Evolutionary conservation across 2,797 vertebrate genomes (phyloP).

Genomic region (Sebastes vulpes): DNA sequence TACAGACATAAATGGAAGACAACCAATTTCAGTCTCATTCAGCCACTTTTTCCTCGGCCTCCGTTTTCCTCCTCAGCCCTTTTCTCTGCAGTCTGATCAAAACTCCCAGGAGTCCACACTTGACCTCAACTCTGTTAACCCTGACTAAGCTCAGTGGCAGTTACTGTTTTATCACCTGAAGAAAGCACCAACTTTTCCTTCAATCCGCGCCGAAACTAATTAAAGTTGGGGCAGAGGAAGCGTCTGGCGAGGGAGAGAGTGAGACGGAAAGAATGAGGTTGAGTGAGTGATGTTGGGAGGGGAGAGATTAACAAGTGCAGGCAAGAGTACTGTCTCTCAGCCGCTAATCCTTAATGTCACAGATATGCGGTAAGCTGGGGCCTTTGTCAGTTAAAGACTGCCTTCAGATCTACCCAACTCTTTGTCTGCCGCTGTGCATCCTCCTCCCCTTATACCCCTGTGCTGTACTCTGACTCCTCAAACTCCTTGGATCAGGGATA

Average conservation of each 20-base stretch:
- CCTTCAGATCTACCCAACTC: slow-evolving; percentile 70
- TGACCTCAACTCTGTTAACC: slow-evolving; percentile 74
- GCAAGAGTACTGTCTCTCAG: slow-evolving; percentile 71
- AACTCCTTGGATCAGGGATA: slow-evolving; percentile 65
- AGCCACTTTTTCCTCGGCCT: neutral
- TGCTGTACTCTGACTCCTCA: slow-evolving; percentile 45
- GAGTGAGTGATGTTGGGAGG: slow-evolving; percentile 71
- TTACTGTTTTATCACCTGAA: slow-evolving; percentile 79
- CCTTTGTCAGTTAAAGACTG: slow-evolving; percentile 75
- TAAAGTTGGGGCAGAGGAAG: slow-evolving; percentile 74
- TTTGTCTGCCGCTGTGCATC: slow-evolving; percentile 63
- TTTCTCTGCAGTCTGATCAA: slow-evolving; percentile 50
- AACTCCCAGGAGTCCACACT: slow-evolving; percentile 50
- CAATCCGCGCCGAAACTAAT: slow-evolving; percentile 78
- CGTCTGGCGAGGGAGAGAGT: slow-evolving; percentile 35
- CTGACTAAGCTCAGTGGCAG: slow-evolving; percentile 71
- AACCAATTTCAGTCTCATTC: slow-evolving; percentile 1
- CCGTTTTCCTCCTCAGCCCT: slow-evolving; percentile 13
- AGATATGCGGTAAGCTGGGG: slow-evolving; percentile 70
- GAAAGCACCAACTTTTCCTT: slow-evolving; percentile 72
- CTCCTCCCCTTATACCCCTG: slow-evolving; percentile 44
- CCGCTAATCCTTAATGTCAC: slow-evolving; percentile 79
- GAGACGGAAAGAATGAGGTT: slow-evolving; percentile 40
- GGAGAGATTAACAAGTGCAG: slow-evolving; percentile 77
- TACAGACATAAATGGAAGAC: neutral